Base-by-base conservation (phyloP, 2,113 vertebrate genomes). In the Zosterops lateralis region DNA sequence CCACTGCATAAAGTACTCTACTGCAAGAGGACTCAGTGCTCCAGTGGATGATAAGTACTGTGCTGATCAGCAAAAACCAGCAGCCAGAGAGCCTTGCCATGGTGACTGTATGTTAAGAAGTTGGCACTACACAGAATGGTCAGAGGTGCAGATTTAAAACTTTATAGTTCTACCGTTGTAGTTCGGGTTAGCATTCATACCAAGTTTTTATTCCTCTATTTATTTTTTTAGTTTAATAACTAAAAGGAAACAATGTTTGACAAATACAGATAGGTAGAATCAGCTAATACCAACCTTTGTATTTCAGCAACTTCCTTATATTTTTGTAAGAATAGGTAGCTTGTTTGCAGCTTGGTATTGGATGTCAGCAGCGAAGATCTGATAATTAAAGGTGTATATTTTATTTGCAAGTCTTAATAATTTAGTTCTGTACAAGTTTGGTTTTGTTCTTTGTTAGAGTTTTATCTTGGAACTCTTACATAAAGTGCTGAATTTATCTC, bases 81-180 rank as follows among this genome's bases (percentile, higher is more conserved):
- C 98, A 29, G 88, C 74, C 58, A 97, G 99, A 87, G 99, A 99
- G 90, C 62, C 96, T 44, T 99, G 99, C 92, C 98, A 98, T 7
- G 98, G 99, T 16, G 98, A 98, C 96, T 99, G 99, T 90, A 97
- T 98, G 75, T 97, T 98, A 34, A 97, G 98, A 95, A 99, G 97
- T 78, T 99, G 99, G 99, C 99, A 98, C 89, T 99, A 99, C 96
- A 98, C 98, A 16, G 98, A 98, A 76, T 99, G 99, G 99, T 98
- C 99, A 85, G 98, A 99, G 99, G 99, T 99, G 97, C 76, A 40
- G 36, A 87, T 66, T 50, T 64, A 74, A 74, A 58, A 36, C 8
- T 22, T 75, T 81, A 2, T 84, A 47, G 34, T 54, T 84, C 25
- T 73, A n/a, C 28, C 21, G 8, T 75, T 90, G 9, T 38, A 40